Evolutionary conservation across 2,888 invertebrate species (phyloP), one percentile per base, ranked within the genome.

Genomic region (Epinotia brunnichana): DNA sequence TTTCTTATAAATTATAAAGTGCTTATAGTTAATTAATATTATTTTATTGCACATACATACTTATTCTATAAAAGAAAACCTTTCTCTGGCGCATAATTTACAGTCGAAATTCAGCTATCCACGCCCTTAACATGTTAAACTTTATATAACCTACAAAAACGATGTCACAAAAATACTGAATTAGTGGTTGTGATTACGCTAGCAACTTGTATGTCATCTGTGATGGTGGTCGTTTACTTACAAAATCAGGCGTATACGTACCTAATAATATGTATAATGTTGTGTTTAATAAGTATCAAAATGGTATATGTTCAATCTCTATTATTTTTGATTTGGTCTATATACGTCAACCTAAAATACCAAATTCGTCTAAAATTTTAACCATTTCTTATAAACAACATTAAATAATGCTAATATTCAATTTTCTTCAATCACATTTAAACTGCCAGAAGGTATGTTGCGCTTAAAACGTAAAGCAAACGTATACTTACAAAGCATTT

Each of bases 131-230:
- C 54, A 57, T 21, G 29, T 29, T n/a, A 19, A 48, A 51, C 21
- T 70, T 59, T 70, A 70, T 51, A 59, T 64, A 70, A 59, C 63
- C n/a, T n/a, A 41, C 41, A 56, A 39, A 39, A 24, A 35, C 19
- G 54, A 21, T 64, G 41, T 21, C 39, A 54, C 39, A 21, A 64
- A 53, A 41, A 64, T 21, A 39, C 15, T 64, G 21, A 21, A 48
- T 41, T 2, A 2, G 13, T 41, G 41, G 41, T 35, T 35, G 41
- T 41, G 48, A n/a, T 41, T 41, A 41, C 13, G 41, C 13, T 41
- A n/a, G n/a, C n/a, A 48, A 48, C 48, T 48, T 48, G 48, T 48
- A 48, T n/a, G 48, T n/a, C 48, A 48, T 48, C 48, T n/a, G 48
- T 48, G 48, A 48, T 48, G 5, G 15, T 48, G n/a, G n/a, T 44